Evolutionary conservation across 2,113 vertebrate species (phyloP), one percentile per base, ranked within the genome.

Genomic region (Pelecanus crispus): DNA sequence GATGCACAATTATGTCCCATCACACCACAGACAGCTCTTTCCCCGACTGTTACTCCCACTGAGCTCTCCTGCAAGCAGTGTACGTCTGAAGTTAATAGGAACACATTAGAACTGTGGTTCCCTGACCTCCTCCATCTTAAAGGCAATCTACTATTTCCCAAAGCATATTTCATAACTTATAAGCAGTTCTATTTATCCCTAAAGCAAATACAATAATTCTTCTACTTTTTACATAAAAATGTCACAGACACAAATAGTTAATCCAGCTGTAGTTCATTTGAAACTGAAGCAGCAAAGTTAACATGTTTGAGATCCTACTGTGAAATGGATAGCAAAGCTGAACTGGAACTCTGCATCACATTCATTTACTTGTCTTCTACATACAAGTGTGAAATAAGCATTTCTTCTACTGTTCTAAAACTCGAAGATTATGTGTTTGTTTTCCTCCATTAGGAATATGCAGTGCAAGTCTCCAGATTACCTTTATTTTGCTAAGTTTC

Each of bases 401-500:
- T 59, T 79, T 58, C 31, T 78, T 66, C 17, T 45, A 45, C 29
- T 49, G 31, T 45, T 92, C 78, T 25, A 71, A 78, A 55, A 45
- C 53, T 90, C 50, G 32, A 70, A 90, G 24, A 56, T 19, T 31
- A 6, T 1, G 3, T 58, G 20, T 38, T 55, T 52, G 17, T 21
- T 31, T 91, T 78, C n/a, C 16, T 61, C 59, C 56, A n/a, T 18
- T 59, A 34, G 28, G 21, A 75, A 42, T 3, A 13, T 31, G 26
- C 3, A 62, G 19, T 45, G 13, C 20, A 74, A 68, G 7, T 53
- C 10, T 81, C 45, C 55, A 65, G 10, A 66, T 34, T 4, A 99
- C 99, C 98, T 99, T 98, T 96, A 99, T 99, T 97, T 99, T 99
- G 97, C 99, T 99, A 91, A 99, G 99, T 96, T 99, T 99, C 99